phyloP scores from a whole-genome alignment of 53 echinoderm and acorn worm species.

The Apostichopus leukothele region DNA sequence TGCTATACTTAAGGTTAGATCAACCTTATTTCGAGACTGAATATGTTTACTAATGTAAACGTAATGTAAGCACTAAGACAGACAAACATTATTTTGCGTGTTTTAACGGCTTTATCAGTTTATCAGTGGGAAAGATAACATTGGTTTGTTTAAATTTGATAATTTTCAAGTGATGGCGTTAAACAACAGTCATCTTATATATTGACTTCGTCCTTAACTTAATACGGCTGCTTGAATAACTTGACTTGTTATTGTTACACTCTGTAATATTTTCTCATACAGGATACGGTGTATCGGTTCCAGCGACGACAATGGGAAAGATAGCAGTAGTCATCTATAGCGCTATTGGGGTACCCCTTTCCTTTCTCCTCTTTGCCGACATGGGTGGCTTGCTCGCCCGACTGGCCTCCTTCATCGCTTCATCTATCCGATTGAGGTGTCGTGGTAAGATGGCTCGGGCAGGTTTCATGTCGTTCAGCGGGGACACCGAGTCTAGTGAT shows the following conservation, averaged over 20 bases:
- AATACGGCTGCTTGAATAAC: too few species aligned
- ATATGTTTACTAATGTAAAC: too few species aligned
- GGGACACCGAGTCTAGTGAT: not conserved
- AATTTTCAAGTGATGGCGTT: too few species aligned
- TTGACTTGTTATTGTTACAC: not conserved
- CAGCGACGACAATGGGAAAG: conserved; percentile 40
- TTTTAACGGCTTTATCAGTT: too few species aligned
- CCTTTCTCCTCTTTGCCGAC: conserved; percentile 49
- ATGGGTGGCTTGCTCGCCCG: conserved; percentile 42
- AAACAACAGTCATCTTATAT: too few species aligned
- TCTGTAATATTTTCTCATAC: not conserved
- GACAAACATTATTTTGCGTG: too few species aligned
- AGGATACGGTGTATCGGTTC: conserved; percentile 58
- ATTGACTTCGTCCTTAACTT: too few species aligned
- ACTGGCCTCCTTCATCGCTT: not conserved
- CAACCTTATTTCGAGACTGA: too few species aligned
- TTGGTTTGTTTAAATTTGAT: too few species aligned
- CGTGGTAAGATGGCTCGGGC: not conserved
- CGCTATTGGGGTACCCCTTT: conserved; percentile 51
- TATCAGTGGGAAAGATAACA: too few species aligned
- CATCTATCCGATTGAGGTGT: not conserved
- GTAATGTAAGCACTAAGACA: too few species aligned
- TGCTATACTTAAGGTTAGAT: too few species aligned
- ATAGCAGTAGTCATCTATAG: conserved; percentile 44
- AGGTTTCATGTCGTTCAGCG: not conserved